Evolutionary conservation across 2,797 vertebrate genomes (phyloP).

Genomic region (Galagoides demidoff): DNA sequence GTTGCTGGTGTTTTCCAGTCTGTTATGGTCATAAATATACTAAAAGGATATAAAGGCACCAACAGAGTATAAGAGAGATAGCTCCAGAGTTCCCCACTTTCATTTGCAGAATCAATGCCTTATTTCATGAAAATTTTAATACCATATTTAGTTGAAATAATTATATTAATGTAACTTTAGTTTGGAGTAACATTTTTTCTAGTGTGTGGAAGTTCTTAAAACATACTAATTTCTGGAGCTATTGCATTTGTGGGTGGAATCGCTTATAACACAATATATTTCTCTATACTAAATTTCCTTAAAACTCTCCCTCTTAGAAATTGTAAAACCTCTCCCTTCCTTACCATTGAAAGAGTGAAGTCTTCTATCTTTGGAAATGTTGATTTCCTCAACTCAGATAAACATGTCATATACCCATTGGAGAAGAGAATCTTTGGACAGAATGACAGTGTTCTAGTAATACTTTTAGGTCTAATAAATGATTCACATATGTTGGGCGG

Average conservation of each 20-base stretch:
- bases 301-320: not conserved
- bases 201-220: not conserved
- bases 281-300: not conserved
- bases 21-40: not conserved
- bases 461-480: not conserved
- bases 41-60: not conserved
- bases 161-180: not conserved
- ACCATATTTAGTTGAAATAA: not conserved
- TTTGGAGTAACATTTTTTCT: not conserved
- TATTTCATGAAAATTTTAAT: not conserved
- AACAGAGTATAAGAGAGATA: not conserved
- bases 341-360: not conserved
- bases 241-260: not conserved
- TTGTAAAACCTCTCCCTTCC: not conserved
- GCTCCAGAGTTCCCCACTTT: not conserved
- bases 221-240: not conserved
- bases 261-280: not conserved
- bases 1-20: not conserved
- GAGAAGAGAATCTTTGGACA: not conserved
- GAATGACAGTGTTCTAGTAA: not conserved
- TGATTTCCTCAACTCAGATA: not conserved
- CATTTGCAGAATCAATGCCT: not conserved
- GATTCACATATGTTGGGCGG: too few species aligned
- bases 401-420: not conserved
- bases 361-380: not conserved